Evolutionary conservation across 2,113 vertebrate genomes (phyloP), one percentile per base, ranked within the genome.

Genomic region (Phrynosoma platyrhinos): DNA sequence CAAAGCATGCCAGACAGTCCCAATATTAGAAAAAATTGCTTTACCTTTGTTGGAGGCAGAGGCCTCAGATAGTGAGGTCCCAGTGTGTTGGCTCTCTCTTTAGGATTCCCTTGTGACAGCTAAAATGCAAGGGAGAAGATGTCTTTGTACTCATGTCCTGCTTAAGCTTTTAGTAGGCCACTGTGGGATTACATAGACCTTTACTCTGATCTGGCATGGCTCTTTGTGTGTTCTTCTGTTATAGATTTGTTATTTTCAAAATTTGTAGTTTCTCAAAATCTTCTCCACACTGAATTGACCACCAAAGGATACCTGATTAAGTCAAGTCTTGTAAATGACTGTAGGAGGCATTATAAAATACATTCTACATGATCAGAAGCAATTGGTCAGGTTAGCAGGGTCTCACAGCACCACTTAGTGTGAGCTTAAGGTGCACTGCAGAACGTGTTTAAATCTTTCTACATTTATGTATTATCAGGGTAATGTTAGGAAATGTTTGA

Each of bases 201-300:
- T 18, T 18, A 62, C 58, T 62, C 18, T 16, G 12, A 62, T 16
- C 58, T 62, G 12, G 58, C 12, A 62, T 58, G 58, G 18, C 9
- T 69, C 21, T 69, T 8, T 69, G 21, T 23, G 5, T 69, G 2
- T 69, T 69, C 21, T 9, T 69, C 23, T 69, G 84, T 90, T 93
- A 91, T 77, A 14, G 32, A 89, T 85, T n/a, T 64, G 8, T 40
- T 21, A 3, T 58, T 53, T 84, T 84, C 52, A 84, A 27, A 58
- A 20, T 25, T 55, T 71, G 14, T 14, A 58, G 27, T 7, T 71
- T 83, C 16, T 64, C 23, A 6, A n/a, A 58, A 58, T 25, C n/a
- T n/a, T 81, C 36, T 64, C 18, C 58, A 81, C 3, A 25, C 40
- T 23, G 58, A 36, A 32, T 72, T 74, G 30, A 23, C 47, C 27